phyloP scores from a whole-genome alignment of 2,797 vertebrate species.

The Neoniphon sammara region DNA sequence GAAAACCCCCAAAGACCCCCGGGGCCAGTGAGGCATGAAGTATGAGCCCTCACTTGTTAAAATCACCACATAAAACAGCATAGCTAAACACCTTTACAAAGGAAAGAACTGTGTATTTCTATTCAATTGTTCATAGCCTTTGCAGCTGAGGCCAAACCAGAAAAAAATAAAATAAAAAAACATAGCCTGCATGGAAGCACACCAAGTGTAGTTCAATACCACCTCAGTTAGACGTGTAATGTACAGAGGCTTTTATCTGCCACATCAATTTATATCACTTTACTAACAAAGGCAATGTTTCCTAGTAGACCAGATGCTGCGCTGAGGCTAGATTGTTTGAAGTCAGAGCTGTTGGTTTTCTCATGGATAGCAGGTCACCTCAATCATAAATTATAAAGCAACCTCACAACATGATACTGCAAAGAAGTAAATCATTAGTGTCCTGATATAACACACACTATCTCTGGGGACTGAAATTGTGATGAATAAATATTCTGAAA shows the following conservation, averaged over 20 bases:
- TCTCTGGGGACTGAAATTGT: constrained; percentile 22
- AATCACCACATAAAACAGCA: constrained; percentile 64
- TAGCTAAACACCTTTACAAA: constrained; percentile 55
- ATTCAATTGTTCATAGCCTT: constrained; percentile 46
- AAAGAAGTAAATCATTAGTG: constrained; percentile 40
- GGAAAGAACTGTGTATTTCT: constrained; percentile 45
- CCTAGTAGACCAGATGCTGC: constrained; percentile 74
- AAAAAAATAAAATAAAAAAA: neutral
- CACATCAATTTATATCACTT: constrained; percentile 77
- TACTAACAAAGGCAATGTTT: constrained; percentile 79
- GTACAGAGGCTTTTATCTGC: constrained; percentile 75
- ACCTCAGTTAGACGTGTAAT: constrained; percentile 57
- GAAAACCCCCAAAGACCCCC: neutral
- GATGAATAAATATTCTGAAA: constrained; percentile 19
- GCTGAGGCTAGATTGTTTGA: constrained; percentile 71
- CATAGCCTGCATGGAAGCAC: constrained; percentile 34
- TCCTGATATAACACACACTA: constrained; percentile 38
- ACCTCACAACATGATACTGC: constrained; percentile 52
- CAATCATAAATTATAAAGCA: constrained; percentile 73
- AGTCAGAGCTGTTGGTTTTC: constrained; percentile 70
- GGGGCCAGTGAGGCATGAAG: constrained; percentile 3
- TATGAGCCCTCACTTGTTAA: constrained; percentile 45
- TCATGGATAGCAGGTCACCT: constrained; percentile 69
- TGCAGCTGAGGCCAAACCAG: constrained; percentile 6
- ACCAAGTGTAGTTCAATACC: constrained; percentile 45